Evolutionary conservation across 2,888 invertebrate species (phyloP), one percentile per base, ranked within the genome.

Genomic region (Torymus texanus): DNA sequence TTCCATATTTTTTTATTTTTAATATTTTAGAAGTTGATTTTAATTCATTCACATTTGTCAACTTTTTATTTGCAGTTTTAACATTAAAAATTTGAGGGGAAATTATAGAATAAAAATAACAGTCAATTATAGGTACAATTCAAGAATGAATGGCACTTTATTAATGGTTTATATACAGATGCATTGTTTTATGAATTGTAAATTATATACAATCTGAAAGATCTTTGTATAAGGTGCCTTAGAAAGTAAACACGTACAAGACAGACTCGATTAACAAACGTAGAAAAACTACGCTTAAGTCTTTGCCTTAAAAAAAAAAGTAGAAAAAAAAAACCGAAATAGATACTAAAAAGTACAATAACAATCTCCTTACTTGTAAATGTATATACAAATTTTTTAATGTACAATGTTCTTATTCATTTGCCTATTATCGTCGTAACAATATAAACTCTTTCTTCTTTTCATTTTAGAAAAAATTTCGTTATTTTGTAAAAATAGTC

Each of bases 61-160:
- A 41, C 41, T 1, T 41, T 41, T 41, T 5, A 5, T 41, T 41
- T 41, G 41, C 41, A 41, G 41, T 41, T 41, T 8, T 8, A 1
- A 41, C 1, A 41, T 41, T 41, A 1, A 41, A 41, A 41, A 41
- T 41, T 41, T 41, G 41, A 41, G 10, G 8, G 41, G 41, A 41
- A 41, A 41, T 41, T 8, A 8, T 41, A 8, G 10, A 41, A 41
- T 41, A 41, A 41, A 41, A 41, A 41, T 41, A 41, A 8, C 8
- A 41, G 41, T 66, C 11, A 53, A 50, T n/a, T n/a, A 24, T 55
- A 55, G 21, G 21, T 68, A 73, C 67, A 74, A 74, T 82, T 73
- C 81, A 86, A 86, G 84, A 85, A 79, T 86, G 82, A 87, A 88
- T 89, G 88, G 88, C 87, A 88, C 87, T 89, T 89, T 88, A 88